phyloP scores from a whole-genome alignment of 1,140 invertebrate genomes.

The Achatina immaculata region DNA sequence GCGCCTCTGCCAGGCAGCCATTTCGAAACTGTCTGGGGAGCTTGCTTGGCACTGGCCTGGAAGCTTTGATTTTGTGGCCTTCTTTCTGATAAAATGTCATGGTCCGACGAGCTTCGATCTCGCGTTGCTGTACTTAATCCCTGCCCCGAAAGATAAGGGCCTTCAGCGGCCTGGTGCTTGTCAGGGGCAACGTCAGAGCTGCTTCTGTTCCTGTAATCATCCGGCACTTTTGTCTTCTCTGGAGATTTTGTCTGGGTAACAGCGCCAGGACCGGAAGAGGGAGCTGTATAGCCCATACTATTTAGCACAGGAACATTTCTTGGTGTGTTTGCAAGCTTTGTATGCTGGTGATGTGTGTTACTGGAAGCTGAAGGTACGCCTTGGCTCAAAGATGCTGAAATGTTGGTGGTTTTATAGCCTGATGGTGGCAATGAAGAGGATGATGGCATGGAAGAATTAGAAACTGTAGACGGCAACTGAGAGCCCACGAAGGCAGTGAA shows the following conservation, averaged over 20 bases:
- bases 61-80: not conserved
- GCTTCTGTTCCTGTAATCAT: constrained; percentile 41
- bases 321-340: no score
- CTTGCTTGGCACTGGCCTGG: not conserved
- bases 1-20: not conserved
- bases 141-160: not conserved
- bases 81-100: constrained; percentile 26
- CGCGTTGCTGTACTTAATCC: not conserved
- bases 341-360: no score
- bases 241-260: constrained; percentile 16
- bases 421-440: constrained; percentile 12
- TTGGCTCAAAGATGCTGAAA: not conserved
- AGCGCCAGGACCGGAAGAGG: not conserved
- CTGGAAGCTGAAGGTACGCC: not conserved
- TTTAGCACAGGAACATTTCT: no score
- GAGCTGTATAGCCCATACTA: not conserved
- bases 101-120: constrained; percentile 29
- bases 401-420: not conserved
- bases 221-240: constrained; percentile 4
- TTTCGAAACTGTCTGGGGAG: not conserved
- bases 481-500: constrained; percentile 41
- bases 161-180: not conserved
- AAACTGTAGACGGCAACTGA: constrained; percentile 45
- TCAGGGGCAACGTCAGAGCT: not conserved
- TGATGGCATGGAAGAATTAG: not conserved